Conservation (phyloP, 1,140 invertebrate species). For the Tetragonula clypearis region DNA sequence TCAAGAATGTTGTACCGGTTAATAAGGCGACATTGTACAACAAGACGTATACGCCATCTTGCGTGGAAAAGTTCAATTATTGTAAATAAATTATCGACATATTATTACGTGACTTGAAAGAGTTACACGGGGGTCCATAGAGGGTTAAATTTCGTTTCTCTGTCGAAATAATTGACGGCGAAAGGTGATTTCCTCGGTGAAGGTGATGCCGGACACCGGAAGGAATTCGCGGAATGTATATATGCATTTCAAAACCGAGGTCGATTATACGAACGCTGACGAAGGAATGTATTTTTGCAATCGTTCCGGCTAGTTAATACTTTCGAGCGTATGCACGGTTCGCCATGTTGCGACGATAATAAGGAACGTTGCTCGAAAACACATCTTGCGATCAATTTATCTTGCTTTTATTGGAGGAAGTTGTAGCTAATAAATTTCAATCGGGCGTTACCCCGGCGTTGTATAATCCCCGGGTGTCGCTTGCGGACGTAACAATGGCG, state of each 20-base stretch:
- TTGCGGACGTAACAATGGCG: neutral
- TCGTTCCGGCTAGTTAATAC: slow-evolving; percentile 23
- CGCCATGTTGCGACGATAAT: neutral
- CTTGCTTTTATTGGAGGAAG: neutral
- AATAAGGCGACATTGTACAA: too few species aligned
- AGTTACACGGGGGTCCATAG: too few species aligned
- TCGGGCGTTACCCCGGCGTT: slow-evolving; percentile 15
- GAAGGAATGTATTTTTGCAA: slow-evolving; percentile 48
- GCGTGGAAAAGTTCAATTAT: too few species aligned
- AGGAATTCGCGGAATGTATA: neutral
- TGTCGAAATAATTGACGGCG: neutral
- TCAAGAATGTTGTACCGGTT: too few species aligned
- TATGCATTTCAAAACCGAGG: neutral
- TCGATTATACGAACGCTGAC: slow-evolving; percentile 19
- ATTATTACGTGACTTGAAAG: too few species aligned
- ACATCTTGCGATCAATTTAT: neutral
- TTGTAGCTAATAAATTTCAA: slow-evolving; percentile 12
- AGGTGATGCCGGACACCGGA: neutral
- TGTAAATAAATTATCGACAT: too few species aligned
- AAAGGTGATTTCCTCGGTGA: neutral
- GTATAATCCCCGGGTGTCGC: neutral
- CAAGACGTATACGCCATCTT: too few species aligned
- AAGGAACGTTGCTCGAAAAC: neutral
- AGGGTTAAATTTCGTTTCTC: too few species aligned
- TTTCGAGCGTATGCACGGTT: neutral